Evolutionary conservation across 2,888 invertebrate species (phyloP).

Genomic region (Cosmopolites sordidus): DNA sequence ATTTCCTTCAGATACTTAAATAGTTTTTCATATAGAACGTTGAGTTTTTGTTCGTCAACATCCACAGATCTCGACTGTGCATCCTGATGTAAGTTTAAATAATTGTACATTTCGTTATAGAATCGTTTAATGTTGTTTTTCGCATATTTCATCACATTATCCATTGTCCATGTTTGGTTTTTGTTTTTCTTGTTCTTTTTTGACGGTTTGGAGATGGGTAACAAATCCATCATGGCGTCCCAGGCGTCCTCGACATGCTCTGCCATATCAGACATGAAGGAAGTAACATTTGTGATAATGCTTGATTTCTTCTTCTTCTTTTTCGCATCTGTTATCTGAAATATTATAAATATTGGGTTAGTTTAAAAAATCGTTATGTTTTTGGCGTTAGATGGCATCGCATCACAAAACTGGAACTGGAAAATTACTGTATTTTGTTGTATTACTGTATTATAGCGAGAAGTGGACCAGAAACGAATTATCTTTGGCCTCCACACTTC

Average conservation of each 20-base stretch:
- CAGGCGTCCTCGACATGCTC: conserved; percentile 25
- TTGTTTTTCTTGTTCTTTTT: conserved; percentile 6
- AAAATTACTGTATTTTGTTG: too few relatives aligned
- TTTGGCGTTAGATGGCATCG: too few relatives aligned
- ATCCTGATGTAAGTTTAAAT: conserved; percentile 18
- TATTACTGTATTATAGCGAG: too few relatives aligned
- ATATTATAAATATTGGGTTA: too few relatives aligned
- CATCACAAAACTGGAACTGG: too few relatives aligned
- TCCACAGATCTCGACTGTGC: neutral
- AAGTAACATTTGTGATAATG: conserved; percentile 13
- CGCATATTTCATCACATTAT: conserved; percentile 23
- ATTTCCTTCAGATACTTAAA: too few relatives aligned
- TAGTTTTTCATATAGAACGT: too few relatives aligned
- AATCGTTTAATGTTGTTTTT: conserved; percentile 23
- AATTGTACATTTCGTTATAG: conserved; percentile 24
- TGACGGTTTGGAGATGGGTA: conserved; percentile 9
- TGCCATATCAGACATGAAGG: conserved; percentile 22
- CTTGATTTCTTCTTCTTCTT: conserved; percentile 19
- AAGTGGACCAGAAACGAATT: too few relatives aligned
- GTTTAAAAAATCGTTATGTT: too few relatives aligned
- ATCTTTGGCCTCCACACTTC: too few relatives aligned
- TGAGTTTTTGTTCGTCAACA: too few relatives aligned
- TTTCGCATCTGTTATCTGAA: conserved; percentile 22
- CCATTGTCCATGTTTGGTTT: conserved; percentile 21
- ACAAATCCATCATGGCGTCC: conserved; percentile 22